phyloP scores from a whole-genome alignment of 2,113 vertebrate species.

The Trinectes maculatus region DNA sequence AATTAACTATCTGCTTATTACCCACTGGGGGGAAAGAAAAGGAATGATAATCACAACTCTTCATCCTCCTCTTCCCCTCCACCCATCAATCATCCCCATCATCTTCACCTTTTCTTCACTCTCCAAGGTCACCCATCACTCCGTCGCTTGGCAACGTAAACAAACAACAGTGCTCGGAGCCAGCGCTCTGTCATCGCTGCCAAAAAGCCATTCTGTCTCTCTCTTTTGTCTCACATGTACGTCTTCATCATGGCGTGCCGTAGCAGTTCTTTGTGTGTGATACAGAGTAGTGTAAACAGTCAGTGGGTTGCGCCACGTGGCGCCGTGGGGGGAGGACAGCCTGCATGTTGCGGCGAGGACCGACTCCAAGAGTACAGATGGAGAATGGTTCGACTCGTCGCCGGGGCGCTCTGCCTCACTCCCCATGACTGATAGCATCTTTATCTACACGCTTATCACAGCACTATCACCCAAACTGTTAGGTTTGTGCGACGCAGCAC shows the following conservation, averaged over 20 bases:
- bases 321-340: conserved; percentile 61
- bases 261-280: conserved; percentile 76
- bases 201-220: conserved; percentile 45
- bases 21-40: conserved; percentile 37
- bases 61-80: conserved; percentile 23
- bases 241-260: conserved; percentile 51
- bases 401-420: conserved; percentile 58
- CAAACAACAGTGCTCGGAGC: conserved; percentile 41
- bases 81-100: conserved; percentile 10
- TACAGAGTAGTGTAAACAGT: conserved; percentile 73
- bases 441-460: conserved; percentile 67
- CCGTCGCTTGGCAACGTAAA: conserved; percentile 60
- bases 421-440: conserved; percentile 70
- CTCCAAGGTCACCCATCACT: conserved; percentile 78
- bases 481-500: neutral
- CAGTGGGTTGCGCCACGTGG: conserved; percentile 66
- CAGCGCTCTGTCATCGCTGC: conserved; percentile 66
- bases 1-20: conserved; percentile 45
- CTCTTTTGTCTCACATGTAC: conserved; percentile 64
- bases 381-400: conserved; percentile 71
- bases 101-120: conserved; percentile 62
- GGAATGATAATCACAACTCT: conserved; percentile 45
- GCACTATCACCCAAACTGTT: conserved; percentile 25
- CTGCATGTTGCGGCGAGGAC: conserved; percentile 48
- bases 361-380: conserved; percentile 75